phyloP scores from a whole-genome alignment of 2,888 invertebrate genomes.

The Oasisia sp. region DNA sequence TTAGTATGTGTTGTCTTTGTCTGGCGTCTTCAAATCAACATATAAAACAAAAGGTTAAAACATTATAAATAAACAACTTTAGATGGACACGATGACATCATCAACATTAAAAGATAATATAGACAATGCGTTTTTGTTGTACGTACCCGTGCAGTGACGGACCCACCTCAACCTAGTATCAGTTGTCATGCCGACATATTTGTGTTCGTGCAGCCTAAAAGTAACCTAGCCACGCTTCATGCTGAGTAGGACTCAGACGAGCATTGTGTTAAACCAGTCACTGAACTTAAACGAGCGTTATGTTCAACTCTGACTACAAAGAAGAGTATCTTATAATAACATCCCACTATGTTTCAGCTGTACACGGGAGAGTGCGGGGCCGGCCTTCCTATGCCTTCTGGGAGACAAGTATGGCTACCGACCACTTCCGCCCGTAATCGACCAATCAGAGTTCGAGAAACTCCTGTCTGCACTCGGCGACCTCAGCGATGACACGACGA shows the following conservation, averaged over 20 bases:
- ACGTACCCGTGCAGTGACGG: too few species aligned
- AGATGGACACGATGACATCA: too few species aligned
- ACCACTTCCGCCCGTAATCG: conserved; percentile 36
- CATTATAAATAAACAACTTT: too few species aligned
- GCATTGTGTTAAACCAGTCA: background rate
- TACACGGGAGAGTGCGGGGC: conserved; percentile 36
- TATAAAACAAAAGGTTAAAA: too few species aligned
- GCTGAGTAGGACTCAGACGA: background rate
- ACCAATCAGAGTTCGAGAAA: conserved; percentile 30
- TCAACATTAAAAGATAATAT: too few species aligned
- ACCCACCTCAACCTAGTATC: too few species aligned
- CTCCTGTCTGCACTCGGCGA: conserved; percentile 22
- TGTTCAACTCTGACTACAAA: background rate
- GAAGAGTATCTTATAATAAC: background rate
- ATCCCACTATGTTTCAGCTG: conserved; percentile 28
- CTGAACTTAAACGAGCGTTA: background rate
- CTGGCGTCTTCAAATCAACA: too few species aligned
- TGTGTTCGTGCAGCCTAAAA: too few species aligned
- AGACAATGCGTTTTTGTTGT: too few species aligned
- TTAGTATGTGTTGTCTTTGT: background rate
- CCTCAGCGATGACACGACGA: conserved; percentile 21
- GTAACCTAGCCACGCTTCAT: too few species aligned
- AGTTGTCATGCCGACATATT: too few species aligned
- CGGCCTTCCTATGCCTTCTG: conserved; percentile 35
- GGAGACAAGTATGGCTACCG: conserved; percentile 39